A percentile compares a stretch with the other conserved stretches of the same genome.
Conservation (phyloP, 2,888 invertebrate species). For the Diarsia rubi region DNA sequence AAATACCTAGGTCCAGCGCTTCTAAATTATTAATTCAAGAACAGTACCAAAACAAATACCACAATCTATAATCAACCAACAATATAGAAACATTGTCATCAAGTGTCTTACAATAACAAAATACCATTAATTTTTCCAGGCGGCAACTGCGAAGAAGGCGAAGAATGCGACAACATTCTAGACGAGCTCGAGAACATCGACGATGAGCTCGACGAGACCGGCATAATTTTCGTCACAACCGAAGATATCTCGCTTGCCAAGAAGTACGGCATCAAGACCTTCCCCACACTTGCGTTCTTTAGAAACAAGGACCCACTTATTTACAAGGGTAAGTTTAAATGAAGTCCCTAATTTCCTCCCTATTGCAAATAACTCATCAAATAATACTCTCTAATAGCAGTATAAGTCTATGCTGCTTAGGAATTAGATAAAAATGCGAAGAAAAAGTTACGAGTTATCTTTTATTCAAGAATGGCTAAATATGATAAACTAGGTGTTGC, state of each 20-base stretch:
- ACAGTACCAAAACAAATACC: neutral
- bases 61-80: neutral
- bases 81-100: neutral
- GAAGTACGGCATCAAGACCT: conserved; percentile 95
- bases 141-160: conserved; percentile 96
- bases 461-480: neutral
- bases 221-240: conserved; percentile 98
- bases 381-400: neutral
- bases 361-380: neutral
- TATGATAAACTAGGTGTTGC: too few relatives aligned
- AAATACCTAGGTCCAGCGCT: neutral
- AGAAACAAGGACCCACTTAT: conserved; percentile 97
- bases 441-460: neutral
- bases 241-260: conserved; percentile 95
- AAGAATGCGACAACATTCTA: conserved; percentile 96
- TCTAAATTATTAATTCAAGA: neutral
- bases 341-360: neutral
- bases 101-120: conserved; percentile 3
- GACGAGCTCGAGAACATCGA: conserved; percentile 97
- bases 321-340: conserved; percentile 91
- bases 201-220: conserved; percentile 97
- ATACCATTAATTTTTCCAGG: conserved; percentile 80
- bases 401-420: too few relatives aligned
- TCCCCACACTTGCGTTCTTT: conserved; percentile 97
- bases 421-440: neutral